These are phyloP conservation scores for Euthynnus affinis DNA, from an alignment of 2,797 vertebrate species.

Conservation along the genomic window DNA sequence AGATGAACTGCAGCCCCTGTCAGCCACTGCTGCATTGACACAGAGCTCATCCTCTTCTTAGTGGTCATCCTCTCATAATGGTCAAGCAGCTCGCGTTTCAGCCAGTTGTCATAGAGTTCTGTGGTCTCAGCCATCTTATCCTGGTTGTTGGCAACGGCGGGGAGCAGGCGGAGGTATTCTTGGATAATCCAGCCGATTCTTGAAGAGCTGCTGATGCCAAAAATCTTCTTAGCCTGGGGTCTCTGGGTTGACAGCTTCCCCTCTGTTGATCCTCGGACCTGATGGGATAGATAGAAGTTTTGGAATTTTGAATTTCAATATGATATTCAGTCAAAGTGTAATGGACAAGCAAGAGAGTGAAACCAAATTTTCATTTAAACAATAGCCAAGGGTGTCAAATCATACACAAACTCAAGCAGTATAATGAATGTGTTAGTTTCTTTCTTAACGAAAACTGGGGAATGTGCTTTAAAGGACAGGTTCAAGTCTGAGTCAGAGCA, in stretches of 20 bases:
- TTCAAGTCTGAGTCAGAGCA: too few relatives aligned
- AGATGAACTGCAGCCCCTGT: conserved; percentile 77
- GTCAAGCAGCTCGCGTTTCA: conserved; percentile 78
- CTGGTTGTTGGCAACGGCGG: conserved; percentile 59
- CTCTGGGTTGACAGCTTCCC: background rate
- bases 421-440: too few relatives aligned
- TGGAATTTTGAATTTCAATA: background rate
- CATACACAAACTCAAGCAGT: too few relatives aligned
- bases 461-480: too few relatives aligned
- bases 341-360: too few relatives aligned
- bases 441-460: too few relatives aligned
- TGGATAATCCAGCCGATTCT: conserved; percentile 74
- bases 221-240: conserved; percentile 47
- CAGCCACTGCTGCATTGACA: conserved; percentile 79
- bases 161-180: conserved; percentile 65
- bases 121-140: conserved; percentile 71
- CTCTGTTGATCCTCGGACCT: conserved; percentile 55
- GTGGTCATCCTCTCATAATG: conserved; percentile 78
- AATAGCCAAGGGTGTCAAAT: too few relatives aligned
- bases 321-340: too few relatives aligned
- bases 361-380: too few relatives aligned
- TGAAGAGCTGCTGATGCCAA: conserved; percentile 72
- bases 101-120: conserved; percentile 70
- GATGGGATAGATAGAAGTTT: background rate
- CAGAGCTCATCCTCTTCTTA: conserved; percentile 80